Percentiles rank a stretch among this genome's conserved stretches.
Evolutionary conservation across 2,888 invertebrate genomes (phyloP).

Genomic region (Melangyna quadrimaculata): DNA sequence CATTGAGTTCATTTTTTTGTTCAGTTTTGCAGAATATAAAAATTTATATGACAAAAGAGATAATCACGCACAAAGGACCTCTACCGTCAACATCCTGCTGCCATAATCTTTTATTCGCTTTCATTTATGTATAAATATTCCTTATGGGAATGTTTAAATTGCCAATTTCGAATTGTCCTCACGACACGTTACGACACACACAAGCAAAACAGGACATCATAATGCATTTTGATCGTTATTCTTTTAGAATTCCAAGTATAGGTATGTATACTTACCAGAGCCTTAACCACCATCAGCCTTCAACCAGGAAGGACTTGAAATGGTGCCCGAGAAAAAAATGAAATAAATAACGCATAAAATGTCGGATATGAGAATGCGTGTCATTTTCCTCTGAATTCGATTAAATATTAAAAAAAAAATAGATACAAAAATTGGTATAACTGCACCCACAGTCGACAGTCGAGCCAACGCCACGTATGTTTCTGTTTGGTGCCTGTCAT

Average conservation of each 20-base stretch:
- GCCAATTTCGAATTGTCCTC: slow-evolving; percentile 28
- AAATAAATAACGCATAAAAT: slow-evolving; percentile 22
- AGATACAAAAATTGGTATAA: background rate
- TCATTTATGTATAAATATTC: slow-evolving; percentile 1
- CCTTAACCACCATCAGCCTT: background rate
- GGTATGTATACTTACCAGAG: background rate
- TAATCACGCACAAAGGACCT: slow-evolving; percentile 25
- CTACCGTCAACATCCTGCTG: slow-evolving; percentile 10
- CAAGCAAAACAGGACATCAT: slow-evolving; percentile 3
- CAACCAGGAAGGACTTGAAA: background rate
- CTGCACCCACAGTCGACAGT: background rate
- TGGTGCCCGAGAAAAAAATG: background rate
- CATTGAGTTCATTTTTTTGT: background rate
- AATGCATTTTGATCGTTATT: slow-evolving; percentile 23
- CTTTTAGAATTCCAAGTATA: slow-evolving; percentile 15
- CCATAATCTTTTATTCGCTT: slow-evolving; percentile 3
- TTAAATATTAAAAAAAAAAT: slow-evolving; percentile 49
- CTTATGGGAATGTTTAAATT: slow-evolving; percentile 23
- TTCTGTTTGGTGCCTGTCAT: slow-evolving; percentile 33
- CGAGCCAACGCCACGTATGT: background rate
- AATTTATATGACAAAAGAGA: slow-evolving; percentile 42
- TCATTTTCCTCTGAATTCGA: slow-evolving; percentile 32
- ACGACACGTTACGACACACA: background rate
- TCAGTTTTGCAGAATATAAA: slow-evolving; percentile 19
- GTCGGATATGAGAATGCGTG: slow-evolving; percentile 27